Base-by-base conservation (phyloP, 2,797 vertebrate species). In the Lindbergichthys nudifrons region DNA sequence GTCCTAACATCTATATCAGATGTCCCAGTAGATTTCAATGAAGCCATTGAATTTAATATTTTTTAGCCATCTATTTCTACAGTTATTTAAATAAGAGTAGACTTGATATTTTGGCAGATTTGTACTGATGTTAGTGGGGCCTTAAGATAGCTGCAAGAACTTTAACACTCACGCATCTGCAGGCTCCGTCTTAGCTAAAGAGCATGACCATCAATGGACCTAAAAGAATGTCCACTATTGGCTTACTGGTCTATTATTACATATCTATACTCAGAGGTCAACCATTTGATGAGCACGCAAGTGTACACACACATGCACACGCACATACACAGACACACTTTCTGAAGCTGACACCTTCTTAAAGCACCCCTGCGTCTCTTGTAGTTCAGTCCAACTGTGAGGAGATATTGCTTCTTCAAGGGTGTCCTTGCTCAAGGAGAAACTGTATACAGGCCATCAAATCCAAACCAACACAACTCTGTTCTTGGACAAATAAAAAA, bases 391-490 rank as follows among this genome's bases (percentile, higher is more conserved):
- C 87, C 79, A 74, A 72, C 88, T 87, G 85, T 77, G 87, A 86
- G 61, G 61, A 87, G 79, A 89, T 92, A 90, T 93, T 91, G 84
- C 86, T 85, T 91, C 88, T 86, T 91, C 83, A 68, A 80, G 83
- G 83, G 83, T 88, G 85, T 85, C 87, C 83, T 90, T 86, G 87
- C 79, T 85, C 81, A 90, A 91, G 86, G 86, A 86, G 86, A 81
- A 63, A 30, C 63, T 58, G 68, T 62, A 80, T 60, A 21, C 70
- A 66, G 21, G 65, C 73, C 79, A 75, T 88, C 86, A 83, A 76
- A 85, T 82, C 64, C 83, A 72, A 41, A 75, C 54, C 68, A 62
- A 53, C 70, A 46, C 60, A 68, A 46, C 52, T 75, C 56, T 59
- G 53, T 59, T 11, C 52, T 56, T 47, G 14, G 10, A 47, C 45